Conservation (phyloP, 2,888 invertebrate genomes). For the Epinotia brunnichana region DNA sequence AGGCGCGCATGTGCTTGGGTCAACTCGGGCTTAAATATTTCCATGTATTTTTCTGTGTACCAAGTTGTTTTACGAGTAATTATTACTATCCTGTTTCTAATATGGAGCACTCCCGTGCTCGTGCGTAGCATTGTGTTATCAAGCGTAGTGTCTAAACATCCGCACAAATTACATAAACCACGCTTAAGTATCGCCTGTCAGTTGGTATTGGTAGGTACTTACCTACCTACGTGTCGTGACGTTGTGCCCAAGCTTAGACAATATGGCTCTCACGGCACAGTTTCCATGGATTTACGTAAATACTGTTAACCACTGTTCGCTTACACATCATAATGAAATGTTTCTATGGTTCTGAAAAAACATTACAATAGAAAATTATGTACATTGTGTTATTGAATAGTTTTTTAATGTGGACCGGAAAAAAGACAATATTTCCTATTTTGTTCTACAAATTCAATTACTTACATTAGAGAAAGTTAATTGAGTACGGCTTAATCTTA, state of each 20-base stretch:
- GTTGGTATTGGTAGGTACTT: conserved; percentile 6
- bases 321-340: conserved; percentile 68
- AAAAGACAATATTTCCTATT: background rate
- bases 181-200: conserved; percentile 8
- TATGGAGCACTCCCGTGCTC: background rate
- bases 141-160: background rate
- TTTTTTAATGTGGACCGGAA: background rate
- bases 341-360: conserved; percentile 61
- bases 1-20: background rate
- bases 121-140: conserved; percentile 2
- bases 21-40: background rate
- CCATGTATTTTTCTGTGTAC: background rate
- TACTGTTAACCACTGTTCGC: conserved; percentile 68
- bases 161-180: background rate
- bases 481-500: too few relatives aligned
- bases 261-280: conserved; percentile 77
- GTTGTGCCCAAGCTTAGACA: conserved; percentile 55
- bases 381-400: conserved; percentile 44
- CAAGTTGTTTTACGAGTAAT: background rate
- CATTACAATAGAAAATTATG: conserved; percentile 54
- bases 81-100: background rate
- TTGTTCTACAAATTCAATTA: background rate
- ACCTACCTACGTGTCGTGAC: conserved; percentile 16
- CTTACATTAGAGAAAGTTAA: too few relatives aligned
- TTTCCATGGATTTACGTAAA: conserved; percentile 81